Evolutionary conservation across 2,888 invertebrate genomes (phyloP), one percentile per base, ranked within the genome.

Genomic region (Ornithoptera alexandrae): DNA sequence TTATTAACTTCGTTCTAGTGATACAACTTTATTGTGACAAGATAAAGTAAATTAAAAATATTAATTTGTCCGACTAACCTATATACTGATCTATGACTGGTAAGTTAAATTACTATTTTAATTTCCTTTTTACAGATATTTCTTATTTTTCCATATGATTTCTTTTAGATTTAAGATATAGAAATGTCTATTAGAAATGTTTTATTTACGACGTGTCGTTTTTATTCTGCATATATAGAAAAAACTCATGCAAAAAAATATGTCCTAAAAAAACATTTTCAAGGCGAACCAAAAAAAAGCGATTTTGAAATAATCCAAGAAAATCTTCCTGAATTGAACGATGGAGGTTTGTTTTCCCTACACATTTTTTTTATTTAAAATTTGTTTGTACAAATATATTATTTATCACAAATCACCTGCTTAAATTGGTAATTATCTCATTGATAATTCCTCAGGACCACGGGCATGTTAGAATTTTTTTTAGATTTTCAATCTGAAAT

Each of bases 241-340:
- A 87, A 82, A 88, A 84, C 94, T 46, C 91, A 87, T 72, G 93
- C 94, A 3, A 94, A 94, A 79, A 95, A 94, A 83, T 96, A 94
- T 87, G 92, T 95, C 22, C 84, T 95, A 18, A 93, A 88, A 0
- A 94, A 95, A 77, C 90, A 94, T 76, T 96, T 96, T 80, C 88
- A 94, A 74, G 96, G 95, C 0, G 93, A 94, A 78, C 96, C 96
- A 3, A 95, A 95, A 79, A 84, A 88, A 70, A 87, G 91, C 3
- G 95, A 96, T 84, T 94, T 96, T 71, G 85, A 93, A 81, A 83
- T 96, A 22, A 93, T 94, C 2, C 95, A 96, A 82, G 96, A 96
- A 83, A 93, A 94, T 68, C 80, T 96, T 62, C 94, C 94, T 1
- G 88, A 93, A 42, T 78, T 96, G 20, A 91, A 94, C 80, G 93